Conservation (phyloP, 2,797 vertebrate genomes). For the Trachurus trachurus region DNA sequence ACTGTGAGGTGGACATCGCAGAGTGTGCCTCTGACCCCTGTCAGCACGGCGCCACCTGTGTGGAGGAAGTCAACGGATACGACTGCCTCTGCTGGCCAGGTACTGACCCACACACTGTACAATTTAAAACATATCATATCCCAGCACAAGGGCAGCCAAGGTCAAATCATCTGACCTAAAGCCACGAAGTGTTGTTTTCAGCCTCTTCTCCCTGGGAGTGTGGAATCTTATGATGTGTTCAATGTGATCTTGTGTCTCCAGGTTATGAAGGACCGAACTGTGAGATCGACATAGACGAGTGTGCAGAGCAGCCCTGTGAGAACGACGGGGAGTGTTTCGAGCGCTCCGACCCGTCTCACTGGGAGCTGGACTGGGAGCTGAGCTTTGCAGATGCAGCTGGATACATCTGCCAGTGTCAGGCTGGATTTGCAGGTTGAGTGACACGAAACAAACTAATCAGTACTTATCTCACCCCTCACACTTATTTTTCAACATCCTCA, state of each 20-base stretch:
- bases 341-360: constrained; percentile 87
- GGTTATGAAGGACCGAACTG: constrained; percentile 92
- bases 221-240: neutral
- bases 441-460: neutral
- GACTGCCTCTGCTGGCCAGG: constrained; percentile 94
- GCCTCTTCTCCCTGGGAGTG: neutral
- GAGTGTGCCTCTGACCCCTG: constrained; percentile 94
- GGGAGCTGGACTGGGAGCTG: constrained; percentile 85
- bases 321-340: constrained; percentile 89
- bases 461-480: neutral
- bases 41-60: constrained; percentile 88
- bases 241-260: constrained; percentile 54
- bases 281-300: constrained; percentile 92
- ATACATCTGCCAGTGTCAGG: constrained; percentile 91
- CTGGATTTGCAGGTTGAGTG: constrained; percentile 91
- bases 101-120: constrained; percentile 61
- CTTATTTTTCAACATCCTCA: neutral
- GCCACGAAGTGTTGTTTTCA: neutral
- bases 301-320: constrained; percentile 86
- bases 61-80: constrained; percentile 89
- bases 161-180: neutral
- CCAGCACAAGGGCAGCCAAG: too few species aligned
- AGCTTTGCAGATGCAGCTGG: constrained; percentile 88
- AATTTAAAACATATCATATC: neutral
- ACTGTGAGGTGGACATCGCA: constrained; percentile 91